These are phyloP conservation scores for Bursaphelenchus mucronatus DNA, from an alignment of 1,140 invertebrate species.

Conservation along the genomic window DNA sequence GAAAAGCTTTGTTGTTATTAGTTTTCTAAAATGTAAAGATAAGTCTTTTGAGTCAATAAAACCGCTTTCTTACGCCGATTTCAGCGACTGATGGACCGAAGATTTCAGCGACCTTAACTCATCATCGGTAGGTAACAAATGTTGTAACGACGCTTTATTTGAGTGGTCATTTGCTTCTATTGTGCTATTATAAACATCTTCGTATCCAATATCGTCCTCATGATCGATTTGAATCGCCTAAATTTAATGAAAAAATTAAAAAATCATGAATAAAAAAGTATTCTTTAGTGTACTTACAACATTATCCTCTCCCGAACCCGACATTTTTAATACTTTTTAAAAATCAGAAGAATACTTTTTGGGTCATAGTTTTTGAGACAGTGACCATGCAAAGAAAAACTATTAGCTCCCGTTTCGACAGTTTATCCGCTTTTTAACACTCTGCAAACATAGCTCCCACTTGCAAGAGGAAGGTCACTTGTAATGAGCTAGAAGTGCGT, in stretches of 20 bases:
- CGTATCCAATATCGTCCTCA: slow-evolving; percentile 1
- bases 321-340: no score
- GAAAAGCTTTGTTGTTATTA: neutral
- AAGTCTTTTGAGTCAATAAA: neutral
- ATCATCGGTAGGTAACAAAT: neutral
- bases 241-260: neutral
- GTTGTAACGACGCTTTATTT: neutral
- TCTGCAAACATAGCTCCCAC: no score
- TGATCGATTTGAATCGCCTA: slow-evolving; percentile 13
- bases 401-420: no score
- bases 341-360: no score
- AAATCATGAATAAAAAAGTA: no score
- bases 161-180: slow-evolving; percentile 5
- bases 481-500: no score
- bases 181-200: slow-evolving; percentile 16
- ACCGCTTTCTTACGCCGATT: neutral
- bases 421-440: no score
- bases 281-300: no score
- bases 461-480: no score
- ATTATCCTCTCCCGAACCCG: no score
- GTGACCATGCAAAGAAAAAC: no score
- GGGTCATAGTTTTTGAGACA: no score
- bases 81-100: slow-evolving; percentile 10
- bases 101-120: neutral
- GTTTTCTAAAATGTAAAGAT: slow-evolving; percentile 4